phyloP scores from a whole-genome alignment of 2,797 vertebrate species.

The Lagodon rhomboides region DNA sequence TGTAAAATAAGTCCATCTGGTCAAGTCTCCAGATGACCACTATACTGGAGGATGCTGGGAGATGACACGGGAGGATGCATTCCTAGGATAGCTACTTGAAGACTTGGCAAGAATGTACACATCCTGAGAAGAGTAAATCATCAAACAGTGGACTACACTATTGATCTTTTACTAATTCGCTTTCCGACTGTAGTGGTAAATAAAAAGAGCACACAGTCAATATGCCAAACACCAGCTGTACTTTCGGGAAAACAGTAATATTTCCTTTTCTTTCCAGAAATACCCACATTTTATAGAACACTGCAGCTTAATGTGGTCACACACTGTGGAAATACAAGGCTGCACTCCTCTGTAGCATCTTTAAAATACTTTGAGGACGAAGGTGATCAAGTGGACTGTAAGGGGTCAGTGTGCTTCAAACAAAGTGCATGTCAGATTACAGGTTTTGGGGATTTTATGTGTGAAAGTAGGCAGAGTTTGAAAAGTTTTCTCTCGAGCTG shows the following conservation, averaged over 20 bases:
- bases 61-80: constrained; percentile 52
- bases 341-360: neutral
- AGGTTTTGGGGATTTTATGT: neutral
- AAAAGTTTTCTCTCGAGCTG: neutral
- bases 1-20: constrained; percentile 64
- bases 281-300: neutral
- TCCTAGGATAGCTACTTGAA: constrained; percentile 63
- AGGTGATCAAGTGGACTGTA: neutral
- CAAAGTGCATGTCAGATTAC: neutral
- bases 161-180: constrained; percentile 14
- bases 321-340: neutral
- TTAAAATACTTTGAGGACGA: neutral
- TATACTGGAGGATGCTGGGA: constrained; percentile 50
- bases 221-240: neutral
- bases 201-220: neutral
- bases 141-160: neutral
- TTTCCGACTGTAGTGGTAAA: neutral
- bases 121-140: constrained; percentile 15
- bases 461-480: neutral
- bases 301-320: neutral
- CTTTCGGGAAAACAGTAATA: neutral
- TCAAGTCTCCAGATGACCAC: constrained; percentile 59
- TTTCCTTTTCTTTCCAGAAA: neutral
- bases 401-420: neutral
- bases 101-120: constrained; percentile 8